Evolutionary conservation across 2,113 vertebrate species (phyloP).

Genomic region (Bos indicus): DNA sequence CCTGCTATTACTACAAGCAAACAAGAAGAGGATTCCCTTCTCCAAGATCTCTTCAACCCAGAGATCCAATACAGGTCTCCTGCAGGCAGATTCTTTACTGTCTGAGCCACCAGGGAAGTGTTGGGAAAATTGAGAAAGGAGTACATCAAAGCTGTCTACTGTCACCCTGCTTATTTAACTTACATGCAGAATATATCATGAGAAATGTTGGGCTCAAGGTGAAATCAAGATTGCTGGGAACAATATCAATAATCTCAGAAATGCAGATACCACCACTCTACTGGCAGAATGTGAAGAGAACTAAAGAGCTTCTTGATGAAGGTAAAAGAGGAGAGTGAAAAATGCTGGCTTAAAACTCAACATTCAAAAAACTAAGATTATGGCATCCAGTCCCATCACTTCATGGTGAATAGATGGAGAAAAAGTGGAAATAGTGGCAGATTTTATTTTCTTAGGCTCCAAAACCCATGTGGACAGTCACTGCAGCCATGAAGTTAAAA

Average conservation of each 20-base stretch:
- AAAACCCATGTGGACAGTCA: not conserved
- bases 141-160: not conserved
- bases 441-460: not conserved
- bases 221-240: not conserved
- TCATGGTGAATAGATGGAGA: not conserved
- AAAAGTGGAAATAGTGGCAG: not conserved
- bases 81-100: not conserved
- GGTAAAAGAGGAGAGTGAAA: not conserved
- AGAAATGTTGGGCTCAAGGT: not conserved
- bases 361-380: not conserved
- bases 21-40: not conserved
- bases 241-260: not conserved
- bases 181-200: not conserved
- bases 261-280: not conserved
- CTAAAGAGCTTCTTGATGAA: not conserved
- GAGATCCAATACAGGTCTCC: not conserved
- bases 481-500: not conserved
- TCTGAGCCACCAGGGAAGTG: not conserved
- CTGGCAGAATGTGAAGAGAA: not conserved
- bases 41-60: not conserved
- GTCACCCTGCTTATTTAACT: not conserved
- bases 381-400: not conserved
- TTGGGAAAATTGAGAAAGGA: not conserved
- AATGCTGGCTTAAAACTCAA: not conserved
- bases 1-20: not conserved